Conservation (phyloP, 2,113 vertebrate species). For the Zootoca vivipara region DNA sequence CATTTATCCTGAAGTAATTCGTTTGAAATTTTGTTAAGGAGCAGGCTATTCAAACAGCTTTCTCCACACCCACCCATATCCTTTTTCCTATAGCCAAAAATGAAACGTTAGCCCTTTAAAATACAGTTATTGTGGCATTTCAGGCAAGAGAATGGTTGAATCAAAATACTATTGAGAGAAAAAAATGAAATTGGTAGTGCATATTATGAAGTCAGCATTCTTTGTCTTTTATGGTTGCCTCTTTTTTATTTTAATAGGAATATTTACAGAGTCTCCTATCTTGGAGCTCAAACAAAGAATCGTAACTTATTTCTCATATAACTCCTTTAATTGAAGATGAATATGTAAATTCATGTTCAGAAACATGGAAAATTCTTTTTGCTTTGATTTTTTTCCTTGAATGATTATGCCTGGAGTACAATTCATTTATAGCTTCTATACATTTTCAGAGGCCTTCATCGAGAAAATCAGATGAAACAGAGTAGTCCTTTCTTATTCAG, state of each 20-base stretch:
- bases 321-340: neutral
- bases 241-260: slow-evolving; percentile 1
- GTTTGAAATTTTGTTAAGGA: neutral
- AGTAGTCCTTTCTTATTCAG: neutral
- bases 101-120: neutral
- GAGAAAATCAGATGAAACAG: neutral
- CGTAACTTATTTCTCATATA: neutral
- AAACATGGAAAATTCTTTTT: neutral
- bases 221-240: neutral
- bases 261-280: neutral
- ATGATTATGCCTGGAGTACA: neutral
- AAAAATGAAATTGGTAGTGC: neutral
- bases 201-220: neutral
- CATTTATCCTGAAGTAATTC: neutral
- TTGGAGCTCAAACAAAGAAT: neutral
- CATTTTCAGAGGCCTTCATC: neutral
- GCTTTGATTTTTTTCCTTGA: neutral
- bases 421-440: neutral
- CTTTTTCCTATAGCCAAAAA: neutral
- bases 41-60: neutral
- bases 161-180: neutral
- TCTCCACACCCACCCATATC: neutral
- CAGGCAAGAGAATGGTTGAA: neutral
- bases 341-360: neutral
- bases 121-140: neutral